Conservation (phyloP, 1,140 invertebrate species). For the Colletes latitarsis region DNA sequence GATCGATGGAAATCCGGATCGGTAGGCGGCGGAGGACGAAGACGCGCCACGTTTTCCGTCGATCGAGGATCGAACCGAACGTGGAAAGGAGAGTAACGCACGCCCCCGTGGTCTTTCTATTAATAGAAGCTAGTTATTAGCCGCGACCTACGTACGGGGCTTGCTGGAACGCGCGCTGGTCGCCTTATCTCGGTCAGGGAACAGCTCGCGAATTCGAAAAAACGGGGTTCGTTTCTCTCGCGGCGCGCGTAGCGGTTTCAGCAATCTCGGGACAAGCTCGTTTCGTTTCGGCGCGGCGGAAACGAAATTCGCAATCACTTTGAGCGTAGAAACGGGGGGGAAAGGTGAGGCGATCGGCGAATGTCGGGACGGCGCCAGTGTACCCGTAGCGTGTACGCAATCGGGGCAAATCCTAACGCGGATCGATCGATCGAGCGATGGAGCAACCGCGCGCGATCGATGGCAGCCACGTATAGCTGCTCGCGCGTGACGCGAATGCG, state of each 20-base stretch:
- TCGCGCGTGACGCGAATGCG: neutral
- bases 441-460: too few species aligned
- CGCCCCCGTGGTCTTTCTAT: slow-evolving; percentile 65
- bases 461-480: too few species aligned
- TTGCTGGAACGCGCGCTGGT: slow-evolving; percentile 9
- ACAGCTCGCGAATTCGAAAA: slow-evolving; percentile 1
- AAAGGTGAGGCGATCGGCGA: slow-evolving; percentile 38
- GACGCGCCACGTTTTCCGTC: neutral
- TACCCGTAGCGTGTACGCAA: slow-evolving; percentile 53
- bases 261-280: too few species aligned
- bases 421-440: neutral
- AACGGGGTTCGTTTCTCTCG: neutral
- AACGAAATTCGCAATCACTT: too few species aligned
- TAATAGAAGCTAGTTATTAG: slow-evolving; percentile 66
- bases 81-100: slow-evolving; percentile 43
- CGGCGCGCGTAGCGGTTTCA: too few species aligned
- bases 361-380: slow-evolving; percentile 62
- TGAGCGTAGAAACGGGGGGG: neutral
- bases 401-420: slow-evolving; percentile 1
- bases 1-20: too few species aligned
- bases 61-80: slow-evolving; percentile 38
- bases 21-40: too few species aligned
- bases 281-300: too few species aligned
- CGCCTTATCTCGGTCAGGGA: neutral
- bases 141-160: slow-evolving; percentile 45